These are phyloP conservation scores for Xestia c-nigrum DNA, from an alignment of 2,888 invertebrate genomes.

Conservation along the genomic window DNA sequence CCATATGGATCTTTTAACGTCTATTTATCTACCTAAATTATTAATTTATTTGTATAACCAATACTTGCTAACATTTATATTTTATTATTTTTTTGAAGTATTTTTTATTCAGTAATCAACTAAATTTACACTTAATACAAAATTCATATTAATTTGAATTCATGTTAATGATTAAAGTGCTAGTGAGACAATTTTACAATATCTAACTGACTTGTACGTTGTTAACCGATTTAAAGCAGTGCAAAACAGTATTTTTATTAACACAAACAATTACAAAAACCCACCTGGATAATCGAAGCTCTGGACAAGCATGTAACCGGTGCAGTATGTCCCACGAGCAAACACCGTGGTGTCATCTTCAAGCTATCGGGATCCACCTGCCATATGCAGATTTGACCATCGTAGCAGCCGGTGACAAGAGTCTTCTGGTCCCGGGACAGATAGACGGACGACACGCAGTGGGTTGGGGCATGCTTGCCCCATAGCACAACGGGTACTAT, in stretches of 20 bases:
- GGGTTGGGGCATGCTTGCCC: slow-evolving; percentile 99
- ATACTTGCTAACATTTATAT: too few relatives aligned
- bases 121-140: neutral
- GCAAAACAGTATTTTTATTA: neutral
- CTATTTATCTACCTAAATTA: too few relatives aligned
- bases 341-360: slow-evolving; percentile 97
- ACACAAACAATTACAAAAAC: neutral
- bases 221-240: neutral
- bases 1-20: too few relatives aligned
- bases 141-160: neutral
- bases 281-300: slow-evolving; percentile 92
- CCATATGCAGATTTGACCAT: slow-evolving; percentile 99
- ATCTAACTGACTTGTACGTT: neutral
- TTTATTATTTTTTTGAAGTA: too few relatives aligned
- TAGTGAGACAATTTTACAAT: neutral
- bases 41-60: too few relatives aligned
- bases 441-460: slow-evolving; percentile 98
- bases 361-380: slow-evolving; percentile 93
- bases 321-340: slow-evolving; percentile 98
- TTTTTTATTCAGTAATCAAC: too few relatives aligned
- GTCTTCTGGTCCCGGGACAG: slow-evolving; percentile 97
- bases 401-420: slow-evolving; percentile 98
- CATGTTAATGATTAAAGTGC: neutral
- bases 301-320: slow-evolving; percentile 97
- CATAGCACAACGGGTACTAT: slow-evolving; percentile 99